Percentiles rank a stretch among this genome's conserved stretches.
These are phyloP conservation scores for Papilio protenor DNA, from an alignment of 2,888 invertebrate genomes.

Conservation along the genomic window DNA sequence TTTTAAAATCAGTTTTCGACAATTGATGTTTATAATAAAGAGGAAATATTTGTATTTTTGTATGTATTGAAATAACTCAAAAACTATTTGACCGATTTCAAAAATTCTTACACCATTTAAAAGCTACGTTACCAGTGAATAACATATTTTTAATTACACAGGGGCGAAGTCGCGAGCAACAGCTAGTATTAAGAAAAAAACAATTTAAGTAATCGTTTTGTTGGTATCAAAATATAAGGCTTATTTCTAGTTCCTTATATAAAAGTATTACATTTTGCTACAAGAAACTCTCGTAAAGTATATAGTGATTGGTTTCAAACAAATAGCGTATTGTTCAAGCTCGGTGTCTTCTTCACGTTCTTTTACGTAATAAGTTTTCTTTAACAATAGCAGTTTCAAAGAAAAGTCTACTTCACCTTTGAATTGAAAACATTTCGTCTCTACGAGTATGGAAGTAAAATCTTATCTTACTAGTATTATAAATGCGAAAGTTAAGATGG, in stretches of 20 bases:
- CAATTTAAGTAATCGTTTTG: not conserved
- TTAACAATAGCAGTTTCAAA: not conserved
- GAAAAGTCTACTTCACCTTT: not conserved
- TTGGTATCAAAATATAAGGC: not conserved
- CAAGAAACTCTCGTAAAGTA: not conserved
- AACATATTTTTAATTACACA: no score
- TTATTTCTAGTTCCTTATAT: not conserved
- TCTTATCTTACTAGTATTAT: not conserved
- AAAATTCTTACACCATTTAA: no score
- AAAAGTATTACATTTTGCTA: not conserved
- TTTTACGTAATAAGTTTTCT: slow-evolving; percentile 9
- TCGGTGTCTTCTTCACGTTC: not conserved
- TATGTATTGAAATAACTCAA: no score
- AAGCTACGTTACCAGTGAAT: no score
- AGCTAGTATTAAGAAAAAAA: no score
- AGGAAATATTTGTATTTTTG: no score
- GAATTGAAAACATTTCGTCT: not conserved
- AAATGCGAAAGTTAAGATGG: not conserved
- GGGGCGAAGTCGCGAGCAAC: no score
- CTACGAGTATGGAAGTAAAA: not conserved
- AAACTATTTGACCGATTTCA: no score
- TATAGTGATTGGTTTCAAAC: not conserved
- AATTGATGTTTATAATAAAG: no score
- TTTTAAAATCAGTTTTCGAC: no score
- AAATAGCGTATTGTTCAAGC: not conserved